phyloP scores from a whole-genome alignment of 1,140 invertebrate species.

The Ceratitis capitata region DNA sequence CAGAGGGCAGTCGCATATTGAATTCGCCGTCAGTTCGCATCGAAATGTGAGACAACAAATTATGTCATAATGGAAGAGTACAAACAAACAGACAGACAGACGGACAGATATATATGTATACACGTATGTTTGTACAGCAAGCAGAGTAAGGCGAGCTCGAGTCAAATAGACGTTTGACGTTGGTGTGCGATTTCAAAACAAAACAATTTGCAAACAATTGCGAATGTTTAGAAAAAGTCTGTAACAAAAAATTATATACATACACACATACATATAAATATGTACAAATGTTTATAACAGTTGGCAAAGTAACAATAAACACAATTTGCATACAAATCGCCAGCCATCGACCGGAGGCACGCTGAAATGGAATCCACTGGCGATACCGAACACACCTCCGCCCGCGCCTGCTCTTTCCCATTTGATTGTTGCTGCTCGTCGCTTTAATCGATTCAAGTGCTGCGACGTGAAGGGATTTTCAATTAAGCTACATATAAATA shows the following conservation, averaged over 20 bases:
- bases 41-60: conserved; percentile 33
- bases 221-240: conserved; percentile 7
- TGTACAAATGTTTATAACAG: not conserved
- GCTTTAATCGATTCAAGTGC: not conserved
- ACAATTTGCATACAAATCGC: conserved; percentile 8
- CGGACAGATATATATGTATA: too few species aligned
- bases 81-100: not conserved
- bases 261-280: not conserved
- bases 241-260: not conserved
- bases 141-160: not conserved
- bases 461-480: not conserved
- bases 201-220: conserved; percentile 25
- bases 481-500: not conserved
- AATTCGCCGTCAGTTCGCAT: not conserved
- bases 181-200: conserved; percentile 17
- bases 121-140: too few species aligned
- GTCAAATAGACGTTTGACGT: conserved; percentile 18
- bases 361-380: not conserved
- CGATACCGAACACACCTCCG: not conserved
- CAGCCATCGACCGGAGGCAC: not conserved
- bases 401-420: not conserved
- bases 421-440: not conserved
- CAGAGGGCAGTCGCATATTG: too few species aligned
- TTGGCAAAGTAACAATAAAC: not conserved
- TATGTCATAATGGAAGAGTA: conserved; percentile 17